Percentiles rank a stretch among this genome's conserved stretches.
phyloP scores from a whole-genome alignment of 2,888 invertebrate genomes.

The Eugnorisma glareosa region DNA sequence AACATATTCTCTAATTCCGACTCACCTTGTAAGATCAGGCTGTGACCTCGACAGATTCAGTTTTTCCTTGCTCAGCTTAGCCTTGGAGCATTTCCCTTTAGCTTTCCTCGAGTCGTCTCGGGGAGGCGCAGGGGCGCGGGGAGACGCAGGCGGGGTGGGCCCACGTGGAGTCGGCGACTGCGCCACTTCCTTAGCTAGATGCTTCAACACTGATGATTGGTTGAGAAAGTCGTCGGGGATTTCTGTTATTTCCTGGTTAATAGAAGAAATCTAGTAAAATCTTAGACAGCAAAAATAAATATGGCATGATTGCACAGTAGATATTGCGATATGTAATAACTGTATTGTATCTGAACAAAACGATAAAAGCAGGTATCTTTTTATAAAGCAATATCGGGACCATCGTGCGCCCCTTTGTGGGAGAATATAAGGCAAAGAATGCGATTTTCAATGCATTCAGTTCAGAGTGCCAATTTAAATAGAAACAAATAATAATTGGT shows the following conservation, averaged over 20 bases:
- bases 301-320: not conserved
- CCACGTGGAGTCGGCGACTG: constrained; percentile 84
- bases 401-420: not conserved
- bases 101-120: constrained; percentile 76
- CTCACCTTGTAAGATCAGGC: constrained; percentile 94
- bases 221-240: constrained; percentile 96
- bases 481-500: no score
- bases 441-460: no score
- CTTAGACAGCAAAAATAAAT: not conserved
- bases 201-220: constrained; percentile 95
- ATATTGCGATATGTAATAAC: not conserved
- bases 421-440: not conserved
- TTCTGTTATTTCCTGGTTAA: constrained; percentile 93
- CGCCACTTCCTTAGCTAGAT: constrained; percentile 95
- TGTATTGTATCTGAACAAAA: not conserved
- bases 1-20: not conserved
- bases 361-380: not conserved
- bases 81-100: constrained; percentile 83
- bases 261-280: not conserved
- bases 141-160: constrained; percentile 81
- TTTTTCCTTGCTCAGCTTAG: constrained; percentile 90
- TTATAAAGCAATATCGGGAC: not conserved
- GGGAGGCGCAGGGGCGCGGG: constrained; percentile 74
- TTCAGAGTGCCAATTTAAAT: not conserved
- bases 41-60: constrained; percentile 94